Conservation (phyloP, 1,140 invertebrate genomes). For the Apocrypta bakeri region DNA sequence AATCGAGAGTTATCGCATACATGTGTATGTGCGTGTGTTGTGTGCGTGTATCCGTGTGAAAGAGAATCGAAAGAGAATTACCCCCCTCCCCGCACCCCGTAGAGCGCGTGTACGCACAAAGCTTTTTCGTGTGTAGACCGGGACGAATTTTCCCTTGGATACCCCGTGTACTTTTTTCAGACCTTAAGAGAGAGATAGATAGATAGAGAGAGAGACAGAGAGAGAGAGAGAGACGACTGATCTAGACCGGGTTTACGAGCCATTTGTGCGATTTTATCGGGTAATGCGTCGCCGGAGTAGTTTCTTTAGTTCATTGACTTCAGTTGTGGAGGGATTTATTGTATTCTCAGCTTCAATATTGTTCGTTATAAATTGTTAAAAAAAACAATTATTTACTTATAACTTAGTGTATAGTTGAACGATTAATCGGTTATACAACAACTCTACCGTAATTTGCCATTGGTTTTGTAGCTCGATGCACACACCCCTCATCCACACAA, state of each 20-base stretch:
- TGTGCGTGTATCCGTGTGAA: neutral
- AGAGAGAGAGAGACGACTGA: neutral
- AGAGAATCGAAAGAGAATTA: neutral
- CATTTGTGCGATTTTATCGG: conserved; percentile 26
- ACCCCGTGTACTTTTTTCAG: neutral
- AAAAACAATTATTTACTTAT: too few species aligned
- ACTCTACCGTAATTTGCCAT: neutral
- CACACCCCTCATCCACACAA: too few species aligned
- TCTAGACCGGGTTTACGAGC: conserved; percentile 10
- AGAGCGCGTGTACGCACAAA: neutral
- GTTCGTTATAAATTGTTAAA: too few species aligned
- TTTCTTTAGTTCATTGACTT: neutral
- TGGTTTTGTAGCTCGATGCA: too few species aligned
- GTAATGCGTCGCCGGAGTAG: neutral
- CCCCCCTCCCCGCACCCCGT: too few species aligned
- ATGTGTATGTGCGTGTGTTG: too few species aligned
- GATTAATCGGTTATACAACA: neutral
- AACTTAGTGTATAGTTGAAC: too few species aligned
- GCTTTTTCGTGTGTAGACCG: neutral
- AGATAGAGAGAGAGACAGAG: neutral
- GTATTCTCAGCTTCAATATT: too few species aligned
- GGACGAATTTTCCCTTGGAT: neutral
- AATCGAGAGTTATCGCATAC: too few species aligned
- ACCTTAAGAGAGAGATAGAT: neutral
- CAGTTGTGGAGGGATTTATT: neutral